Evolutionary conservation across 2,797 vertebrate genomes (phyloP).

Genomic region (Poeciliopsis presidionis): DNA sequence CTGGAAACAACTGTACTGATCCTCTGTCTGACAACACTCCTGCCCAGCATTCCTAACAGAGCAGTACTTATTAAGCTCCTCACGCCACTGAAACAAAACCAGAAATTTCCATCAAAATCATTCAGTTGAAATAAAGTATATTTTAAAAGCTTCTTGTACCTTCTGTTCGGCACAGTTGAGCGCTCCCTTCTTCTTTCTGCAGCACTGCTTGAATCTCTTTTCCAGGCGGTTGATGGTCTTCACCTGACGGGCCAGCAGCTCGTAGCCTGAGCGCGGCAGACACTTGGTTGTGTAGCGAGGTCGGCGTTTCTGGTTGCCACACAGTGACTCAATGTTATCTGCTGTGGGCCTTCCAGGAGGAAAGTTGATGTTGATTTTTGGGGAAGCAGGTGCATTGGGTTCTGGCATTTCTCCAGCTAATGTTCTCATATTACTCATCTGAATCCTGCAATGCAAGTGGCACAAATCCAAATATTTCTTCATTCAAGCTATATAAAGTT

Average conservation of each 20-base stretch:
- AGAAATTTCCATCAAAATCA: neutral
- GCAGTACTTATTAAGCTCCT: constrained; percentile 76
- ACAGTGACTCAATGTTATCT: constrained; percentile 62
- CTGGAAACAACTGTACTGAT: constrained; percentile 71
- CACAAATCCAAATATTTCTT: constrained; percentile 19
- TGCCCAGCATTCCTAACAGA: constrained; percentile 8
- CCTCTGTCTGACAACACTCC: constrained; percentile 66
- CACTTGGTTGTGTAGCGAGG: constrained; percentile 65
- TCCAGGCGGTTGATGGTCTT: constrained; percentile 76
- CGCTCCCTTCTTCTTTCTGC: constrained; percentile 56
- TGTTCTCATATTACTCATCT: neutral
- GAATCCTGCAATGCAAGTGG: constrained; percentile 48
- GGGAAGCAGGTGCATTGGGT: constrained; percentile 6
- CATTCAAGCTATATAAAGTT: neutral
- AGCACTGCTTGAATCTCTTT: constrained; percentile 75
- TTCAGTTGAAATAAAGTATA: neutral
- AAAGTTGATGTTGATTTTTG: constrained; percentile 62
- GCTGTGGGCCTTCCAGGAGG: constrained; percentile 75
- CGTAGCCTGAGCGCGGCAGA: constrained; percentile 48
- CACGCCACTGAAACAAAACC: constrained; percentile 73
- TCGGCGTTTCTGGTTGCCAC: constrained; percentile 59
- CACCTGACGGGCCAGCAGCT: constrained; percentile 62
- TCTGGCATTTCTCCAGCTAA: neutral
- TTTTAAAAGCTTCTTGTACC: constrained; percentile 49
- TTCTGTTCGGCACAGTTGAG: constrained; percentile 68